Evolutionary conservation across 2,113 vertebrate species (phyloP).

Genomic region (Pandion haliaetus): DNA sequence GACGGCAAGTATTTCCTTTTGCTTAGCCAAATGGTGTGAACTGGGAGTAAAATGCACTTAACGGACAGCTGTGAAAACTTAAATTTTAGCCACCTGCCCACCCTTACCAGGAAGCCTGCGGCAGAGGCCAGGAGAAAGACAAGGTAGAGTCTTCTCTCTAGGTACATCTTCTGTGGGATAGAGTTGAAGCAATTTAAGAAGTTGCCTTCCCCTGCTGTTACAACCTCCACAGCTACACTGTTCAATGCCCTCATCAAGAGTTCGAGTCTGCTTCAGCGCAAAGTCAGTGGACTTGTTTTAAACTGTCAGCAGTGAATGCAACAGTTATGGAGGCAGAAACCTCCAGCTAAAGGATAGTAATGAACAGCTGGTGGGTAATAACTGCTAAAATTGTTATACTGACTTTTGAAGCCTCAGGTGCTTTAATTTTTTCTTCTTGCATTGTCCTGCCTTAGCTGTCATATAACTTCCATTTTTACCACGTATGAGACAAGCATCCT

Average conservation of each 20-base stretch:
- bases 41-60: neutral
- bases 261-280: neutral
- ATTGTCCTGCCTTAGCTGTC: neutral
- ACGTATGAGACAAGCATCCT: neutral
- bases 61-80: neutral
- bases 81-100: neutral
- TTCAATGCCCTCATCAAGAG: neutral
- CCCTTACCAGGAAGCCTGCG: neutral
- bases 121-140: neutral
- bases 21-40: neutral
- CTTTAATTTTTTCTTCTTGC: neutral
- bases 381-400: neutral
- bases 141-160: neutral
- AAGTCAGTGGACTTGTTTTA: neutral
- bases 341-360: neutral
- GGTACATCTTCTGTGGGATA: neutral
- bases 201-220: neutral
- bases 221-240: neutral
- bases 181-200: neutral
- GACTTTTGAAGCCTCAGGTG: neutral
- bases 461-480: neutral
- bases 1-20: neutral
- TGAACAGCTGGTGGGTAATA: neutral
- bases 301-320: neutral
- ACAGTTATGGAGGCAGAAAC: neutral